These are phyloP conservation scores for Mastacembelus armatus DNA, from an alignment of 2,797 vertebrate genomes.

Conservation along the genomic window DNA sequence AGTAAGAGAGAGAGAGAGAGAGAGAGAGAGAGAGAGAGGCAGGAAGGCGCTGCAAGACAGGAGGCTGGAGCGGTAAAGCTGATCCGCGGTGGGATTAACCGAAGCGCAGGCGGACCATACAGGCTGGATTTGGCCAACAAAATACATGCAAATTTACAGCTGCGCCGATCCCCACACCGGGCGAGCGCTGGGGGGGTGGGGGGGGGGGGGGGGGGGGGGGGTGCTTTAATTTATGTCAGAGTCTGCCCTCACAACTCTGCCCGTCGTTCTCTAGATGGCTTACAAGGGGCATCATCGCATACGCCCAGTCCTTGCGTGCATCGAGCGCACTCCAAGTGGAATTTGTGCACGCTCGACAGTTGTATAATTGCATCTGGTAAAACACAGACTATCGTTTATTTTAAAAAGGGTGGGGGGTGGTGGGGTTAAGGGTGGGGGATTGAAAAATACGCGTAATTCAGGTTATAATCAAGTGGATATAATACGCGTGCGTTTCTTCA, in stretches of 20 bases:
- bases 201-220: constrained; percentile 11
- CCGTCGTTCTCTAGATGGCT: constrained; percentile 25
- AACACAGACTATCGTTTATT: background rate
- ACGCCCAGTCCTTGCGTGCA: constrained; percentile 67
- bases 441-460: background rate
- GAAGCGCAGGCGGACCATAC: constrained; percentile 53
- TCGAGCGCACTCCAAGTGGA: constrained; percentile 40
- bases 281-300: constrained; percentile 46
- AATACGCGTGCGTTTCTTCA: constrained; percentile 15
- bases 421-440: too few species aligned
- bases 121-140: constrained; percentile 71
- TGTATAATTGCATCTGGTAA: constrained; percentile 34
- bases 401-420: too few species aligned
- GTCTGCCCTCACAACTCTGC: constrained; percentile 51
- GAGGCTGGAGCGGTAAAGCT: constrained; percentile 63
- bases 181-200: constrained; percentile 34
- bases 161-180: constrained; percentile 73
- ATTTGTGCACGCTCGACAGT: constrained; percentile 48
- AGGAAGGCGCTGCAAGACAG: constrained; percentile 43
- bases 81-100: constrained; percentile 78
- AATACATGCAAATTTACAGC: constrained; percentile 81
- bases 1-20: constrained; percentile 11
- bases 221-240: constrained; percentile 60
- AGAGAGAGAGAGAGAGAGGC: constrained; percentile 15
- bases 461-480: background rate